Conservation (phyloP, 2,888 invertebrate genomes). For the Coronaproctus castanopsis region DNA sequence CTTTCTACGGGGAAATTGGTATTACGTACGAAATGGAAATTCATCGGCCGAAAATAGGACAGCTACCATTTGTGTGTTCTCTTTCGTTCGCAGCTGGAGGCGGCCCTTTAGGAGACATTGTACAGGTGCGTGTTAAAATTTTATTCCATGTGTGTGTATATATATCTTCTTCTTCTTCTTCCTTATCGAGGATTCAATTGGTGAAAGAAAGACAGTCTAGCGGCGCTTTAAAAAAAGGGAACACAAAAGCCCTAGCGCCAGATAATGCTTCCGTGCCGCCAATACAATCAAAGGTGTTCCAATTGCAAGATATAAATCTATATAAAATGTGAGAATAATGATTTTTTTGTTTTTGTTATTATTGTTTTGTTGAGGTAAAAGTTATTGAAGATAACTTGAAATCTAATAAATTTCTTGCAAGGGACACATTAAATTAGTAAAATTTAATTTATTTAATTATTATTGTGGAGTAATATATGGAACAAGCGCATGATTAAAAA, state of each 20-base stretch:
- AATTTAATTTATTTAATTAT: too few relatives aligned
- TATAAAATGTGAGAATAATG: too few relatives aligned
- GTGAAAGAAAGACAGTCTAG: too few relatives aligned
- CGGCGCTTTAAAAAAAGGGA: too few relatives aligned
- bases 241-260: too few relatives aligned
- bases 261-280: too few relatives aligned
- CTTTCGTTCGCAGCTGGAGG: slow-evolving; percentile 71
- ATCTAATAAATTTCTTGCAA: neutral
- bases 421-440: too few relatives aligned
- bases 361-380: neutral
- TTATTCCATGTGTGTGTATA: neutral
- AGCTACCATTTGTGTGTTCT: slow-evolving; percentile 68
- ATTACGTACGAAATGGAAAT: slow-evolving; percentile 68
- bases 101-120: slow-evolving; percentile 60
- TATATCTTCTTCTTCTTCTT: neutral
- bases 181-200: too few relatives aligned
- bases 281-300: too few relatives aligned
- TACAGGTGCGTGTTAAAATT: slow-evolving; percentile 44
- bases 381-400: neutral
- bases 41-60: slow-evolving; percentile 64
- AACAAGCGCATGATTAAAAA: too few relatives aligned
- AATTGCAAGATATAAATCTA: too few relatives aligned
- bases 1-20: slow-evolving; percentile 74
- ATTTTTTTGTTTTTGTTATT: neutral
- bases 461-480: too few relatives aligned